phyloP scores from a whole-genome alignment of 35 echinoderm and acorn worm species.

The Lytechinus variegatus region DNA sequence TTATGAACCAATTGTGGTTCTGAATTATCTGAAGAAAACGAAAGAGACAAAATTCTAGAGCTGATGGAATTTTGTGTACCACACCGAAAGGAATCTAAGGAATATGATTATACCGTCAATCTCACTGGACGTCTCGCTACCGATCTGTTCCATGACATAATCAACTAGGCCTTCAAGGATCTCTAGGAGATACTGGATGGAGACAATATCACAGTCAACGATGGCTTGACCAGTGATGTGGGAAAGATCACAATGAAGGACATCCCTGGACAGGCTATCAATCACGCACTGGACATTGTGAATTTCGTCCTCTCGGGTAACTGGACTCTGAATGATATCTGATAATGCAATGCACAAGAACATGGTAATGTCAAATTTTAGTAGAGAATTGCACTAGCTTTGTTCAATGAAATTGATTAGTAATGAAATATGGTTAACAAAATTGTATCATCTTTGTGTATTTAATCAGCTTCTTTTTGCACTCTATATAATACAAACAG shows the following conservation, averaged over 20 bases:
- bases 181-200: slow-evolving; percentile 83
- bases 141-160: slow-evolving; percentile 90
- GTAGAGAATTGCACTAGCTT: no score
- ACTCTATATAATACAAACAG: no score
- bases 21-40: no score
- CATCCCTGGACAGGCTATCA: slow-evolving; percentile 71
- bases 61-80: no score
- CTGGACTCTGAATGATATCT: slow-evolving; percentile 57
- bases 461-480: no score
- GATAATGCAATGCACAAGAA: background rate
- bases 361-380: no score
- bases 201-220: slow-evolving; percentile 64
- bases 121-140: slow-evolving; percentile 65
- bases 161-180: slow-evolving; percentile 78
- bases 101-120: slow-evolving; percentile 58
- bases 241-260: slow-evolving; percentile 81
- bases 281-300: slow-evolving; percentile 80
- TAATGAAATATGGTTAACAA: no score
- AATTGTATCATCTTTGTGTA: no score
- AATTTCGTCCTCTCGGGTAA: slow-evolving; percentile 87
- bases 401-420: no score
- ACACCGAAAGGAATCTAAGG: no score
- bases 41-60: no score
- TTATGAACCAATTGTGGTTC: no score
- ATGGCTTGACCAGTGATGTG: slow-evolving; percentile 87